phyloP scores from a whole-genome alignment of 2,888 invertebrate genomes.

The Tenthredo distinguenda region DNA sequence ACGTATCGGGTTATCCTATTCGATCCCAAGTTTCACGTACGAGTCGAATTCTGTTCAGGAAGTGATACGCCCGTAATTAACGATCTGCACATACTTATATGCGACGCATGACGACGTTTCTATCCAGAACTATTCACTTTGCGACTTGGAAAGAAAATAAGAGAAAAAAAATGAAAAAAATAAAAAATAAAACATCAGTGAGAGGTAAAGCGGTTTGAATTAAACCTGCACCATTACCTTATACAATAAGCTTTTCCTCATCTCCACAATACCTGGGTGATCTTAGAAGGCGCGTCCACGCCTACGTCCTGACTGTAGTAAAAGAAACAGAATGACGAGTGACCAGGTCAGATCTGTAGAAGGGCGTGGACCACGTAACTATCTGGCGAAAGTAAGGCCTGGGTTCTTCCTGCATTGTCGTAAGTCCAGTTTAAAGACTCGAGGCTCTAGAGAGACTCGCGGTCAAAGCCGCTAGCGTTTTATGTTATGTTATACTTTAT shows the following conservation, averaged over 20 bases:
- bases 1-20: background rate
- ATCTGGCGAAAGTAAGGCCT: conserved; percentile 41
- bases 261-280: background rate
- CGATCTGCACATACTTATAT: background rate
- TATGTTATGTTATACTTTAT: conserved; percentile 22
- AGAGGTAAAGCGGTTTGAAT: background rate
- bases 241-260: conserved; percentile 5
- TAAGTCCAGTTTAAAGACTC: conserved; percentile 18
- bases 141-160: background rate
- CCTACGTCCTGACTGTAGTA: background rate
- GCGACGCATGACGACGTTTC: background rate
- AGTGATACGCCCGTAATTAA: background rate
- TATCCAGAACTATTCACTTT: background rate
- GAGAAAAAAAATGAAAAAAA: background rate
- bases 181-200: background rate
- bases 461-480: conserved; percentile 40
- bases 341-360: conserved; percentile 39
- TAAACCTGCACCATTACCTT: background rate
- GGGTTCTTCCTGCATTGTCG: conserved; percentile 48
- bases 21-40: background rate
- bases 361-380: conserved; percentile 47
- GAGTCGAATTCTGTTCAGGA: background rate
- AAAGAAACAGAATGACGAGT: background rate
- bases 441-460: background rate
- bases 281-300: conserved; percentile 10